Evolutionary conservation across 2,888 invertebrate species (phyloP).

Genomic region (Agrypnus murinus): DNA sequence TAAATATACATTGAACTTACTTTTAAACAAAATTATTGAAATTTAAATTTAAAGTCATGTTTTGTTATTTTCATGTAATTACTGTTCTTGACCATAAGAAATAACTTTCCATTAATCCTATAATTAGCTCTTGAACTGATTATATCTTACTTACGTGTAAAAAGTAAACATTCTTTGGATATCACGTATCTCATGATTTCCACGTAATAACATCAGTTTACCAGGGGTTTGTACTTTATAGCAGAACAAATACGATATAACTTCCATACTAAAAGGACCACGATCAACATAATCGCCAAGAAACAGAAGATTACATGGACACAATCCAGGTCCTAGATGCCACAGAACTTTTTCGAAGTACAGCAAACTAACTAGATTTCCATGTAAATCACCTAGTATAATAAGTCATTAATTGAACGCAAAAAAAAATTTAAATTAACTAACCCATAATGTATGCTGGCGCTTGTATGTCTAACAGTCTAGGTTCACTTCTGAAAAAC

Average conservation of each 20-base stretch:
- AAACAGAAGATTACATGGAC: conserved; percentile 80
- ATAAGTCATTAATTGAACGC: too few relatives aligned
- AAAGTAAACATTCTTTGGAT: conserved; percentile 85
- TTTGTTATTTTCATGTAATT: too few relatives aligned
- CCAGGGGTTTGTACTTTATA: conserved; percentile 80
- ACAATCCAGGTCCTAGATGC: conserved; percentile 79
- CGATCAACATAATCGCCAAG: conserved; percentile 87
- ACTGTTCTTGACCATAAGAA: too few relatives aligned
- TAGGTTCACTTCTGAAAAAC: conserved; percentile 72
- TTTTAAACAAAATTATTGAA: too few relatives aligned
- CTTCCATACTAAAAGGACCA: conserved; percentile 80
- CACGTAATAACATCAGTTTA: conserved; percentile 79
- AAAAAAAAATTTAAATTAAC: conserved; percentile 24
- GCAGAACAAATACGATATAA: conserved; percentile 81
- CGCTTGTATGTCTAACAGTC: conserved; percentile 73
- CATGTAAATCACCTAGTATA: conserved; percentile 82
- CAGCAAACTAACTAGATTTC: conserved; percentile 80
- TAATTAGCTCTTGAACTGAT: too few relatives aligned
- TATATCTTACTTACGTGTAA: conserved; percentile 73
- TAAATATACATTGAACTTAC: too few relatives aligned
- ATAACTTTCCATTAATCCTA: too few relatives aligned
- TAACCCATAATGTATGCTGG: conserved; percentile 76
- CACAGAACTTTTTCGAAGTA: conserved; percentile 82
- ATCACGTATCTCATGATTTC: conserved; percentile 85
- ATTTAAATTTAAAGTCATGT: too few relatives aligned